Base-by-base conservation (phyloP, 2,888 invertebrate species). In the Cotesia congregata region DNA sequence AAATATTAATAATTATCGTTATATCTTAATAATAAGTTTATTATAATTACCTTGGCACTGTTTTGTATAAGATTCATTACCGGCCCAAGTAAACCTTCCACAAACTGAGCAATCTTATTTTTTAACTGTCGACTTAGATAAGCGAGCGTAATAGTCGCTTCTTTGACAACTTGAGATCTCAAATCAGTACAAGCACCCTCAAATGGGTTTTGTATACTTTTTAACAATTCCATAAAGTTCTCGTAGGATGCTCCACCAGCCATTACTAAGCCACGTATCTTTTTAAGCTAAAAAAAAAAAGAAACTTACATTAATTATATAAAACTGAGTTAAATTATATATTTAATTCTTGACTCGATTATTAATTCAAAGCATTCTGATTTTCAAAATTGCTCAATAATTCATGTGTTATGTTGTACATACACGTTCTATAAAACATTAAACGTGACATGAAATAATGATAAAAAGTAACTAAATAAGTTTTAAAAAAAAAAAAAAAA, bases 71-170 rank as follows among this genome's bases (percentile, higher is more conserved):
- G 93, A 88, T 94, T 94, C 86, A 99, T 96, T 40, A 99, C 90
- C 83, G 93, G 93, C 80, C 95, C 95, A 69, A 99, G 90, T 73
- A 98, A 92, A 81, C 94, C 92, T 87, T 97, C 95, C 64, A 95
- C 95, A 90, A 97, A 95, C 86, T 94, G 95, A 82, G 98, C 98
- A 83, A 96, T 92, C 88, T 95, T 96, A 83, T 92, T 94, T 77
- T 94, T 94, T 74, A 99, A 89, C 72, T 94, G 93, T 90, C 97
- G 96, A 70, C 97, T 94, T 91, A 98, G 93, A 91, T 94, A 98
- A 62, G 98, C 97, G 83, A 98, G 94, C 0, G 98, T 97, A 78
- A 98, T 95, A 87, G 98, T 98, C 1, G 97, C 97, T 90, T 99
- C 99, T 69, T 99, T 93, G 0, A 98, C 98, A 78, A 98, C 96